Base-by-base conservation (phyloP, 64 coral and sea anemone genomes). In the Dendronephthya gigantea region DNA sequence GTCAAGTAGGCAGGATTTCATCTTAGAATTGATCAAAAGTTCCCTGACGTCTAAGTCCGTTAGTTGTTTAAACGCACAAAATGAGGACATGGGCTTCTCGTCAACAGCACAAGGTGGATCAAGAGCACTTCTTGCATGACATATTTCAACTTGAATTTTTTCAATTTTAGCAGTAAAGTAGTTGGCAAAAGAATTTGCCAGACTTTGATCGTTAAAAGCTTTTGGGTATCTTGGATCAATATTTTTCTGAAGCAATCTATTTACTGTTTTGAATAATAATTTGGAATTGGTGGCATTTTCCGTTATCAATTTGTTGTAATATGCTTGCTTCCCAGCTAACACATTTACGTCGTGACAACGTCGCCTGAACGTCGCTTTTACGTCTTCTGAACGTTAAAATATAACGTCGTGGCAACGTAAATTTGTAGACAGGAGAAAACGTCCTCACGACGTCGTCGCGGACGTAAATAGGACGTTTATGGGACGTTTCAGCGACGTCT, bases 141-240 rank as follows among this genome's bases (percentile, higher is more conserved):
- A 0, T 68, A 86, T 86, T 86, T 86, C 85, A 48, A 69, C 49
- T 86, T 86, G 84, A 85, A 65, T 85, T 11, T 86, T 86, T 52
- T 86, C 85, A 62, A 72, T 86, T 86, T 86, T 74, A 0, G 85
- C 79, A 59, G 7, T 40, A 75, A 87, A 48, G 25, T 69, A 79
- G 14, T 87, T 40, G 76, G 68, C 68, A 87, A 87, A 76, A 6
- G 85, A 76, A 47, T 87, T 87, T n/a, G 65, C 85, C 40, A 87
- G 85, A 9, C 2, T 87, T 79, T 87, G 75, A n/a, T 76, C 68
- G 50, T 49, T 68, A 49, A 25, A 38, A 76, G 62, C 66, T 87
- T 76, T 87, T 74, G 85, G 85, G 76, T 81, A 86, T 52, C 39
- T 1, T 68, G 25, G 55, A 36, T 86, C 84, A 55, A 34, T 55